Evolutionary conservation across 2,888 invertebrate genomes (phyloP).

Genomic region (Caenorhabditis doughertyi): DNA sequence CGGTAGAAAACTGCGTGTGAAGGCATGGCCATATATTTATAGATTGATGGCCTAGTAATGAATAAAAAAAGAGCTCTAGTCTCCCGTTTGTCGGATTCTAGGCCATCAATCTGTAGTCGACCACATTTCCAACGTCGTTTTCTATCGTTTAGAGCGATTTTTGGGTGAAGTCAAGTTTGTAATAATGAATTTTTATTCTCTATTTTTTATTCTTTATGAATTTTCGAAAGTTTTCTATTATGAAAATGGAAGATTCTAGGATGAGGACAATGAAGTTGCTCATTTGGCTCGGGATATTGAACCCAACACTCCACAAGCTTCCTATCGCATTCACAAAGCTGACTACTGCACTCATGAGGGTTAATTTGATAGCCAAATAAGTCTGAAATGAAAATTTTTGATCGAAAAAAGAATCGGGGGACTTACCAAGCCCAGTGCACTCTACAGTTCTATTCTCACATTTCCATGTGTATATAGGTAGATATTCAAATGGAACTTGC

Average conservation of each 20-base stretch:
- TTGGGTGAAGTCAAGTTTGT: too few species aligned
- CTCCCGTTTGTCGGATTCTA: too few species aligned
- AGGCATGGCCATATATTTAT: too few species aligned
- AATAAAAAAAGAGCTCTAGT: too few species aligned
- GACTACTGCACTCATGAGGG: constrained; percentile 41
- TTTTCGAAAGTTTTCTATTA: background rate
- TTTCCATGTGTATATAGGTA: constrained; percentile 43
- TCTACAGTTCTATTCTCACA: constrained; percentile 19
- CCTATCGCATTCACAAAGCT: constrained; percentile 48
- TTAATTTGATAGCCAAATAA: constrained; percentile 32
- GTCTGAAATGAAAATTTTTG: background rate
- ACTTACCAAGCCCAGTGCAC: constrained; percentile 36
- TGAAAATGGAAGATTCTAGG: constrained; percentile 23
- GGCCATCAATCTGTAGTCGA: too few species aligned
- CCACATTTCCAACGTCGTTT: too few species aligned
- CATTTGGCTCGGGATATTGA: constrained; percentile 24
- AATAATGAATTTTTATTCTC: background rate
- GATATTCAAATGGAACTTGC: constrained; percentile 47
- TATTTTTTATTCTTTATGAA: background rate
- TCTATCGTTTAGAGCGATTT: too few species aligned
- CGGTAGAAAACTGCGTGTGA: too few species aligned
- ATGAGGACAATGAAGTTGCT: constrained; percentile 39
- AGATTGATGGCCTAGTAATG: too few species aligned
- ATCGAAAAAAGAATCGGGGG: too few species aligned
- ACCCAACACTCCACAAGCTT: constrained; percentile 54